Evolutionary conservation across 2,113 vertebrate species (phyloP).

Genomic region (Pyxicephalus adspersus): DNA sequence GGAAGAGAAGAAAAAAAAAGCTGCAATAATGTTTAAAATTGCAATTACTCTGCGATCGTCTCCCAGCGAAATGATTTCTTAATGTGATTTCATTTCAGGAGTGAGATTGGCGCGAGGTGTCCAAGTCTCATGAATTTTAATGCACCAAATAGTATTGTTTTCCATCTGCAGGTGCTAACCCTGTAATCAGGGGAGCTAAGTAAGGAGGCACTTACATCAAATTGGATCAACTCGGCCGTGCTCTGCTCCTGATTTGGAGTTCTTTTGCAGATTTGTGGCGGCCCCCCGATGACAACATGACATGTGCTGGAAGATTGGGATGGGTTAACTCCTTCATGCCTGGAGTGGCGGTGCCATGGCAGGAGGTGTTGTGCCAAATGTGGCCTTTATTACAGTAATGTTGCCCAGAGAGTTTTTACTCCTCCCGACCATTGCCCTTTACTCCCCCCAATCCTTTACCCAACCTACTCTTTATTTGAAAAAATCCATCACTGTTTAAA

Average conservation of each 20-base stretch:
- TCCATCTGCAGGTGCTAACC: constrained; percentile 35
- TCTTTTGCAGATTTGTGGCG: constrained; percentile 23
- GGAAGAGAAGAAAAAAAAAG: not conserved
- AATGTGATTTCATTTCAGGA: constrained; percentile 26
- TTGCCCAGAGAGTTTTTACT: no score
- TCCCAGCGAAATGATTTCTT: constrained; percentile 7
- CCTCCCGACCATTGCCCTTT: no score
- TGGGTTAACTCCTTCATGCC: constrained; percentile 4
- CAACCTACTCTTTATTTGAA: no score
- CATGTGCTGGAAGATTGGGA: not conserved
- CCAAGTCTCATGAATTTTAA: constrained; percentile 45
- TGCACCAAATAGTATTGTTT: constrained; percentile 18
- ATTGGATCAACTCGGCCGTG: constrained; percentile 24
- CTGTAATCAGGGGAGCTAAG: constrained; percentile 35
- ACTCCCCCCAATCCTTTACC: no score
- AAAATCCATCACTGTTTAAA: no score
- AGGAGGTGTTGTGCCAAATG: not conserved
- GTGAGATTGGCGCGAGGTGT: not conserved
- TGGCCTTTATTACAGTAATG: no score
- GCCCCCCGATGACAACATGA: not conserved
- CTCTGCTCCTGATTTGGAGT: constrained; percentile 13
- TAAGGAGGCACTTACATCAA: constrained; percentile 30
- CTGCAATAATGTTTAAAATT: constrained; percentile 23
- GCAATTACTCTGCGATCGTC: not conserved
- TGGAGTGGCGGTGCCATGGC: not conserved